phyloP scores from a whole-genome alignment of 2,113 vertebrate genomes.

The Balaenoptera acutorostrata region DNA sequence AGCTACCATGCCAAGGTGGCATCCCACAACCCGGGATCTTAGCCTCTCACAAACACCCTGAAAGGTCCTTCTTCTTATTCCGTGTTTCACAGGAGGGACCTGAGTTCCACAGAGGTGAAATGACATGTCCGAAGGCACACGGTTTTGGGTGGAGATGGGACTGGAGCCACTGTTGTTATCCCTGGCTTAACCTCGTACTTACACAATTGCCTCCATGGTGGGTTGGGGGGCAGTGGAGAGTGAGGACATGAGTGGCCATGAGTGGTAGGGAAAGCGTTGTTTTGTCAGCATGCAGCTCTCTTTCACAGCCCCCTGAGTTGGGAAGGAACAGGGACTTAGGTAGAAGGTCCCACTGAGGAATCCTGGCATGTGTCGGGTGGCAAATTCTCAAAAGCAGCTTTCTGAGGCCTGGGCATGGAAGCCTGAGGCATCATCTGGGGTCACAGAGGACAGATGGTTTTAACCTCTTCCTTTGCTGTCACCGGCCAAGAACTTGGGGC shows the following conservation, averaged over 20 bases:
- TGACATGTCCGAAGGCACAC: background rate
- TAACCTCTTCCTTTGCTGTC: background rate
- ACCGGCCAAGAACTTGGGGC: background rate
- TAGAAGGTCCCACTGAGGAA: background rate
- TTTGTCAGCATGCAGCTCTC: background rate
- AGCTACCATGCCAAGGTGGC: background rate
- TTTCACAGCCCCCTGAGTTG: background rate
- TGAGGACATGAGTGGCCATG: too few relatives aligned
- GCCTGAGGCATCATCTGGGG: background rate
- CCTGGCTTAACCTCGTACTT: background rate
- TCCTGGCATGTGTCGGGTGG: background rate
- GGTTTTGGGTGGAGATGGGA: background rate
- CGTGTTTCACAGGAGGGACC: background rate
- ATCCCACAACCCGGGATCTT: rapidly evolving
- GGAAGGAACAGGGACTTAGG: background rate
- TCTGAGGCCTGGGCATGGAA: background rate
- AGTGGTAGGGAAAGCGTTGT: background rate
- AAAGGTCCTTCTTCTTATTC: background rate
- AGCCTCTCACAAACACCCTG: background rate
- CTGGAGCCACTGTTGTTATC: background rate
- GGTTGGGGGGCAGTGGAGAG: background rate
- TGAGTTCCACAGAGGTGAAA: background rate
- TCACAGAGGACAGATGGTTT: rapidly evolving
- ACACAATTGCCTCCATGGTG: background rate
- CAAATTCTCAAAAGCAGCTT: background rate